Evolutionary conservation across 2,113 vertebrate species (phyloP), one percentile per base, ranked within the genome.

Genomic region (Carollia perspicillata): DNA sequence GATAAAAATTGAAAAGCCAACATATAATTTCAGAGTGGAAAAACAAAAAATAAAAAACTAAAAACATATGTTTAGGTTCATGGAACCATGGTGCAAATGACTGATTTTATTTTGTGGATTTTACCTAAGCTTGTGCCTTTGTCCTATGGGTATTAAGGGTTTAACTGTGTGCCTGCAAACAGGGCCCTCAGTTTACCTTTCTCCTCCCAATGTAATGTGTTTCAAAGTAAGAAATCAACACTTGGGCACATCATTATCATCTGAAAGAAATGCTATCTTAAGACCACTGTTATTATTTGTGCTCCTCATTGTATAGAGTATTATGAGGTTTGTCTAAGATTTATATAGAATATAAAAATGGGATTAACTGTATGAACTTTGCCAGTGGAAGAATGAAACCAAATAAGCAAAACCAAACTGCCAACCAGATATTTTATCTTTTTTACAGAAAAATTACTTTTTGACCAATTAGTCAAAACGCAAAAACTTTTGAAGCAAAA

Each of bases 11-110:
- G 66, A 95, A 97, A 96, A 86, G 11, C 20, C 33, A 79, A 88
- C 85, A 88, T 83, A 94, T 77, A 72, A 66, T 96, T 93, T 97
- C 63, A 96, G 26, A 40, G 90, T 74, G 65, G 40, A 75, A 94
- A 58, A 58, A 58, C 5, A 9, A 58, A 58, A 58, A 23, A 58
- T 9, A 58, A 58, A 58, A 58, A 58, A 55, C 20, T 58, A 58
- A 58, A 58, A 58, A 58, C 22, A 23, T 58, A 58, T 23, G 55
- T 58, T 23, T 58, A 58, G 55, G 23, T 60, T 81, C 35, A 60
- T 42, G 53, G 53, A 40, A 81, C 30, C 40, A 42, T 35, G 17
- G 53, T 42, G 37, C 53, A 81, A 60, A 81, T 81, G 40, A 42
- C 55, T 63, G 28, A 22, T 63, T 33, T 63, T 42, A 60, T 60